Evolutionary conservation across 2,113 vertebrate species (phyloP).

Genomic region (Cariama cristata): DNA sequence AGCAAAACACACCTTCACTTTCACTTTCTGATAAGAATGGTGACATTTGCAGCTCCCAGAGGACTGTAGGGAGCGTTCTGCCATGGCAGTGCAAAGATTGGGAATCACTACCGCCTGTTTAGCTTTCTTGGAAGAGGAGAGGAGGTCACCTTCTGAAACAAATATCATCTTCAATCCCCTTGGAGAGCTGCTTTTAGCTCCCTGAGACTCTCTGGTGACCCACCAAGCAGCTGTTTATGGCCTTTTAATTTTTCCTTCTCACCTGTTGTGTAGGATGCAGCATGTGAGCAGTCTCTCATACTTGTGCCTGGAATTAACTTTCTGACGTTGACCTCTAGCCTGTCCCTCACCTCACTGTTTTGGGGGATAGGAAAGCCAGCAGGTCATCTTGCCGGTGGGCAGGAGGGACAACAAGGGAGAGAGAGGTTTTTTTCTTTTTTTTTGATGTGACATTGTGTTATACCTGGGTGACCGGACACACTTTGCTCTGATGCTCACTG

Average conservation of each 20-base stretch:
- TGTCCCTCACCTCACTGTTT: not conserved
- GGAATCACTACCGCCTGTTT: not conserved
- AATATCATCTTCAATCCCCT: not conserved
- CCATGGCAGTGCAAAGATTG: not conserved
- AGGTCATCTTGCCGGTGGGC: not conserved
- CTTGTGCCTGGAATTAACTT: not conserved
- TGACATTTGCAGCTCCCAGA: not conserved
- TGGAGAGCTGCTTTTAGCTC: not conserved
- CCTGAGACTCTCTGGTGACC: not conserved
- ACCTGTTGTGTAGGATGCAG: not conserved
- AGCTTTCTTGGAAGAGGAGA: not conserved
- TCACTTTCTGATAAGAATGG: not conserved
- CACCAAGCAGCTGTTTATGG: not conserved
- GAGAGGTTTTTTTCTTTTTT: not conserved
- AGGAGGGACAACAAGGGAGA: not conserved
- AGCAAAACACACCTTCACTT: conserved; percentile 1
- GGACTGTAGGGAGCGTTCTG: not conserved
- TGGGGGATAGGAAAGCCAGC: not conserved
- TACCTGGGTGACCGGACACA: not conserved
- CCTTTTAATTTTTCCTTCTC: not conserved
- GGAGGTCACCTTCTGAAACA: not conserved
- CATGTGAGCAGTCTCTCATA: not conserved
- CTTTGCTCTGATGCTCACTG: not conserved
- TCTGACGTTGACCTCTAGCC: not conserved
- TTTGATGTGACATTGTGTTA: not conserved